Base-by-base conservation (phyloP, 2,797 vertebrate genomes). In the Lateolabrax maculatus region DNA sequence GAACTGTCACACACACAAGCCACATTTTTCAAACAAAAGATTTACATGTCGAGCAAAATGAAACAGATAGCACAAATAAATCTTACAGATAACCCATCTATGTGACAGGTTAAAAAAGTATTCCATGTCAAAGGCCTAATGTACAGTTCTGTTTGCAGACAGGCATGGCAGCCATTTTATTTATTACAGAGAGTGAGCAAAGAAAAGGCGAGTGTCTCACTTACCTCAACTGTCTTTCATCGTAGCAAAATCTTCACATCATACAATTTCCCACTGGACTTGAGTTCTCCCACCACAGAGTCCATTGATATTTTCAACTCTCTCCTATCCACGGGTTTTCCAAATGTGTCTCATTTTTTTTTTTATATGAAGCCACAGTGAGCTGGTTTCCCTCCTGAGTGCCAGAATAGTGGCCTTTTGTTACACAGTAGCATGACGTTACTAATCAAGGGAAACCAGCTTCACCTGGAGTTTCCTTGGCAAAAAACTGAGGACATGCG, bases 391-490 rank as follows among this genome's bases (percentile, higher is more conserved):
- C 11, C 13, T 18, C n/a, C 2, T 1, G 18, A 27, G 29, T 19
- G 6, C 23, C 37, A 15, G 4, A 19, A 4, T 18, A 18, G 13
- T 6, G 3, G 16, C n/a, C 0, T 9, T 51, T 29, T 13, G 12
- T 4, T 11, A 18, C 2, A 1, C 36, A 51, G 13, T 7, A 48
- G 2, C 65, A 31, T 52, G 34, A 69, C 19, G 49, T 60, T 39
- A 31, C 41, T 34, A 65, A 78, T 71, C 21, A 49, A 57, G 37
- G 71, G 10, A 29, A 72, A 68, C 66, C 18, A 68, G 44, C 18
- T 48, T 75, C 61, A 78, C 60, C 23, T 63, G 53, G 6, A 6
- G 3, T 29, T 1, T 36, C 27, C 3, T 15, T 48, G 1, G 6
- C 10, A n/a, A n/a, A n/a, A n/a, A n/a, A n/a, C n/a, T n/a, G n/a